Evolutionary conservation across 2,888 invertebrate species (phyloP), one percentile per base, ranked within the genome.

Genomic region (Eupelmus urozonus): DNA sequence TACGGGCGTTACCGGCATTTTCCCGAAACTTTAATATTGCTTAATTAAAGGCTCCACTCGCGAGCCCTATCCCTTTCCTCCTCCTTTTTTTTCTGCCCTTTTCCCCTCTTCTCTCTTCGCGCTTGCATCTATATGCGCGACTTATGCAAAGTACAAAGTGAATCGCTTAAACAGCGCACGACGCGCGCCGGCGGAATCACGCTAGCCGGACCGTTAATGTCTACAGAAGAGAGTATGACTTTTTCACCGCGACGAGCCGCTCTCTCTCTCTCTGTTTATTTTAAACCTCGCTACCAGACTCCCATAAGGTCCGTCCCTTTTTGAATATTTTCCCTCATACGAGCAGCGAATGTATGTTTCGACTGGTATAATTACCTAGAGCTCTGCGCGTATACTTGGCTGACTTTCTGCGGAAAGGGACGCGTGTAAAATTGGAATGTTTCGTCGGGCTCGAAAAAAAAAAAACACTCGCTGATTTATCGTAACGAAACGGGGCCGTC

Each of bases 141-240:
- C 75, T 80, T 78, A 78, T 80, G 80, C 75, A 78, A 78, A 78
- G 78, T 49, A 80, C 80, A 78, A 78, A 80, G 78, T 80, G 80
- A 80, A 80, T 80, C 75, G 78, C 72, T 80, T 78, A 80, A 80
- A 72, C 76, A 70, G 78, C 72, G 63, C 66, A 71, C 78, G 77
- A 63, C 75, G 75, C 71, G 78, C 57, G 51, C 27, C 57, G 60
- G 49, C 78, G 75, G 76, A 82, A 80, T 81, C 79, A 79, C 78
- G 80, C 79, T 76, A 67, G 63, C 70, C 65, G 71, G 67, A 74
- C 74, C 76, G 80, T 78, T 80, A 81, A 81, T 80, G 79, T 74
- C 69, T 60, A 75, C 69, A 69, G 63, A 73, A 78, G 78, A 78
- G 29, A 60, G 16, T 51, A 74, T 60, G 73, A 57, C 69, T 73